Evolutionary conservation across 2,888 invertebrate genomes (phyloP).

Genomic region (Eretmocerus hayati): DNA sequence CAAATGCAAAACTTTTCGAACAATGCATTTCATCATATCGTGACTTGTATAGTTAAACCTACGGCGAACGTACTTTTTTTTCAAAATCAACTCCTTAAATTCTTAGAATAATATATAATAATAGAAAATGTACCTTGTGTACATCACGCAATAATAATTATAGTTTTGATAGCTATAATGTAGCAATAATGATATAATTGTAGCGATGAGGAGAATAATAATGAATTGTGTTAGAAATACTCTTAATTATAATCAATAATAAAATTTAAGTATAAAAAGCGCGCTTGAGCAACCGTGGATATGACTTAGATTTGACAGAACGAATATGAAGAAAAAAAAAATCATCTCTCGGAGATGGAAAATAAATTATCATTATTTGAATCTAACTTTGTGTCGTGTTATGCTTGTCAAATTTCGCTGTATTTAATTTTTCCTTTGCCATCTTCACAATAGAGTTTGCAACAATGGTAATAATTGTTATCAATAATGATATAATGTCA

Average conservation of each 20-base stretch:
- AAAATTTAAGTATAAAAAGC: conserved; percentile 27
- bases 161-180: no score
- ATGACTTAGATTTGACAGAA: conserved; percentile 29
- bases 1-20: conserved; percentile 13
- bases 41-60: conserved; percentile 7
- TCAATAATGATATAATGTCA: conserved; percentile 18
- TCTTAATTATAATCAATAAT: conserved; percentile 24
- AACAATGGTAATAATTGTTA: conserved; percentile 28
- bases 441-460: conserved; percentile 29
- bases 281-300: conserved; percentile 30
- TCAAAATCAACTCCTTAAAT: conserved; percentile 25
- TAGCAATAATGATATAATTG: no score
- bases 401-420: conserved; percentile 6
- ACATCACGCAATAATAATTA: conserved; percentile 25
- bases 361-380: conserved; percentile 31
- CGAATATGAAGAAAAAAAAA: conserved; percentile 27
- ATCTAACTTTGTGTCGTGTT: conserved; percentile 22
- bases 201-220: no score
- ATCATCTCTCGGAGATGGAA: conserved; percentile 28
- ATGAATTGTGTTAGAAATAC: conserved; percentile 24
- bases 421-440: conserved; percentile 9
- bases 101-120: conserved; percentile 18
- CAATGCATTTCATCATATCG: conserved; percentile 11
- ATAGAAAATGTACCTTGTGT: conserved; percentile 20
- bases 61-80: conserved; percentile 13